Conservation (phyloP, 2,888 invertebrate species). For the Cosmia pyralina region DNA sequence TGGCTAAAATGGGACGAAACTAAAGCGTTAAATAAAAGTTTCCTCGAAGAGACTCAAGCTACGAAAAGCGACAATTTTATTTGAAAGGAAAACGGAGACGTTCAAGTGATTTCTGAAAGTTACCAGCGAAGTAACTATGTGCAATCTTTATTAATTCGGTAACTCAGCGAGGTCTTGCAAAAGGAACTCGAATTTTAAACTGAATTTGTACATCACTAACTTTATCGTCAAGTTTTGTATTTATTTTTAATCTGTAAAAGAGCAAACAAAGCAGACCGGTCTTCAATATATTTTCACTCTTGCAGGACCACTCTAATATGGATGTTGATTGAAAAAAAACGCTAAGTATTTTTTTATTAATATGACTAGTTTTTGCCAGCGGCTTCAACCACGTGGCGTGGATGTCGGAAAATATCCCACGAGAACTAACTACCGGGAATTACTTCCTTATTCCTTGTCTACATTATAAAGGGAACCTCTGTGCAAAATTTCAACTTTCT, state of each 20-base stretch:
- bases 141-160: slow-evolving; percentile 18
- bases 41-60: background rate
- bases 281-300: background rate
- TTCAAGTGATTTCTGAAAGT: slow-evolving; percentile 14
- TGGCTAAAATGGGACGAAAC: background rate
- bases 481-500: no score
- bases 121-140: background rate
- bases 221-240: background rate
- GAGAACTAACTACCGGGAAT: no score
- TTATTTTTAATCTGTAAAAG: background rate
- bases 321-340: no score
- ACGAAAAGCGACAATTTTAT: slow-evolving; percentile 5
- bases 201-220: slow-evolving; percentile 1
- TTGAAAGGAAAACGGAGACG: slow-evolving; percentile 2
- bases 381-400: no score
- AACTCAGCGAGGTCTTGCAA: slow-evolving; percentile 5
- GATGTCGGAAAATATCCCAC: no score
- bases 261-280: background rate
- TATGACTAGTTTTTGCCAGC: no score
- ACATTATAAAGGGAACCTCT: no score
- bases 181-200: slow-evolving; percentile 12
- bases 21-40: slow-evolving; percentile 7
- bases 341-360: no score
- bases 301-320: no score
- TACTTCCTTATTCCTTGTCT: no score